Evolutionary conservation across 2,797 vertebrate species (phyloP), one percentile per base, ranked within the genome.

Genomic region (Tiaroga cobitis): DNA sequence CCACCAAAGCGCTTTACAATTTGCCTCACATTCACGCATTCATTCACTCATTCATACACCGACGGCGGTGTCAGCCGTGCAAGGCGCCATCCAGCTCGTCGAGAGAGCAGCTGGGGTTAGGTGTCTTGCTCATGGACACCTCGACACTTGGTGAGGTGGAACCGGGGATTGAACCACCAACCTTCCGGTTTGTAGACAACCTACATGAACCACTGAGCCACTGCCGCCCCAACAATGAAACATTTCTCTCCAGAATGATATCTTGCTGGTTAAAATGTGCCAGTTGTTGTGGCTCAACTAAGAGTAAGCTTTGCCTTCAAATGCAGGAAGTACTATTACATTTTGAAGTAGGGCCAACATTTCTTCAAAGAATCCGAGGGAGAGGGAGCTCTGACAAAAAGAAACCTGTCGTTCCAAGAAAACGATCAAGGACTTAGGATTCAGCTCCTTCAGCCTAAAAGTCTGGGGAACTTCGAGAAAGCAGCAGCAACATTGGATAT

Each of bases 381-480:
- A 78, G 54, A 78, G n/a, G 37, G 37, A 78, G 54, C 75, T 61
- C 54, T 29, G 37, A 61, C 75, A 78, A 78, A 78, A 41, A 61
- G 15, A 78, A 61, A n/a, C 54, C 34, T 2, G 5, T 61, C 8
- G 15, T 78, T 61, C 24, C 24, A 78, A 61, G 75, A 39, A 61
- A 41, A 61, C 8, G 2, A 41, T 78, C 37, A 78, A 61, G 51
- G 51, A 39, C 6, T 37, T 5, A 6, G 37, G 37, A 6, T 37
- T 37, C 37, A 37, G 34, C 32, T 10, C 49, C 0, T 26, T 59
- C 75, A 26, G 34, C 34, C 75, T 39, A 8, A 78, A 61, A 78
- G 75, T 78, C 61, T 78, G 54, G 24, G 24, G 24, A 78, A 78
- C 75, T 78, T n/a, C 8, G 8, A 61, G 34, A 24, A 61, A 13